These are phyloP conservation scores for Liasis olivaceus DNA, from an alignment of 2,797 vertebrate species.

Conservation along the genomic window DNA sequence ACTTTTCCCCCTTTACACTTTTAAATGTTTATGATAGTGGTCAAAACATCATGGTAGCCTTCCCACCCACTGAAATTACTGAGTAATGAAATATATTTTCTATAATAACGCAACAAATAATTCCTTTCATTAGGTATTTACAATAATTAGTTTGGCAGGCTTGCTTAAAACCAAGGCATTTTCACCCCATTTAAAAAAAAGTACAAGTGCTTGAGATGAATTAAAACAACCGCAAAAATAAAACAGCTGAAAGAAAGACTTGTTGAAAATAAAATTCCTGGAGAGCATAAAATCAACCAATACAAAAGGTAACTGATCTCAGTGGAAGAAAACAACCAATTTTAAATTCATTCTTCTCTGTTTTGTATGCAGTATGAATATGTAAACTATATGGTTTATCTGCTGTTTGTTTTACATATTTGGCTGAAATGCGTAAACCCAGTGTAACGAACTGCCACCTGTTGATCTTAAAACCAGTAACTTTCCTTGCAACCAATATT, in stretches of 20 bases:
- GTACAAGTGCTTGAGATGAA: background rate
- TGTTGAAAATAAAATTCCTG: conserved; percentile 13
- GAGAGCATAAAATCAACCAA: conserved; percentile 35
- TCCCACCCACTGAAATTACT: too few species aligned
- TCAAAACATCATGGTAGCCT: too few species aligned
- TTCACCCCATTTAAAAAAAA: background rate
- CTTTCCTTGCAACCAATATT: too few species aligned
- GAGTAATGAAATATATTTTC: too few species aligned
- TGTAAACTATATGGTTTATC: too few species aligned
- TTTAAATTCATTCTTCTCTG: background rate
- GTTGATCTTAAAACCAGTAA: too few species aligned
- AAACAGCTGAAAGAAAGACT: conserved; percentile 20
- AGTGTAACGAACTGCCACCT: too few species aligned
- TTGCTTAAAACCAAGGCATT: conserved; percentile 14
- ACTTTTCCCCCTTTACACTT: background rate
- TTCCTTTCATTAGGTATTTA: background rate
- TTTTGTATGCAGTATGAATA: too few species aligned
- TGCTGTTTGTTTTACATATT: too few species aligned
- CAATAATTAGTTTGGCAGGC: background rate
- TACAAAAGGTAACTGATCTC: background rate
- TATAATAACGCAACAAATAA: background rate
- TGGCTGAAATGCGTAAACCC: too few species aligned
- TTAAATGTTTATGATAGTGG: background rate
- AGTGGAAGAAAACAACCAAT: background rate
- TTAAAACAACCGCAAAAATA: background rate